Evolutionary conservation across 2,113 vertebrate genomes (phyloP).

Genomic region (Notarius quadriscutis): DNA sequence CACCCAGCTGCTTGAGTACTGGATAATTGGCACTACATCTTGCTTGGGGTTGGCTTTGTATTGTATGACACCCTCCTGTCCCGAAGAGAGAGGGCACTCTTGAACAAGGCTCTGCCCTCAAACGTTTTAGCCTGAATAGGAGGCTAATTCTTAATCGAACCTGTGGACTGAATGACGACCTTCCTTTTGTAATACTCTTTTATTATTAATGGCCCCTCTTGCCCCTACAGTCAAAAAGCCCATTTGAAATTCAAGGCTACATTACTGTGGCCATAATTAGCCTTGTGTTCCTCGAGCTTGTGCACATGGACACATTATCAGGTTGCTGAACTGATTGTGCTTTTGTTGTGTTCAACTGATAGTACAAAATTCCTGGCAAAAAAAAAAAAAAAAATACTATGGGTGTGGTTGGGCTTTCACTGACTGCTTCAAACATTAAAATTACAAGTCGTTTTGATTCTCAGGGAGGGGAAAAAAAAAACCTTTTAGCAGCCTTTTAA

Average conservation of each 20-base stretch:
- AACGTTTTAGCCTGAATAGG: constrained; percentile 49
- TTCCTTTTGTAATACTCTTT: constrained; percentile 47
- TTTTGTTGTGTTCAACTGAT: constrained; percentile 4
- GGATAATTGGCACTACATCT: constrained; percentile 46
- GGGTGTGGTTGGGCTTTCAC: neutral
- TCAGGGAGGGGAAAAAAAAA: neutral
- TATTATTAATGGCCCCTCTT: constrained; percentile 37
- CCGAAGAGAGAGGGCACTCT: constrained; percentile 39
- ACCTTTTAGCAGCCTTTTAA: neutral
- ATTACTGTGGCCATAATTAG: constrained; percentile 36
- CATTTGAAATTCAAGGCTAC: constrained; percentile 47
- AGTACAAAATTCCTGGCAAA: neutral
- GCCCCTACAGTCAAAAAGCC: constrained; percentile 30
- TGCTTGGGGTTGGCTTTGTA: constrained; percentile 44
- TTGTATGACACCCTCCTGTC: constrained; percentile 43
- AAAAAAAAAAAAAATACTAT: neutral
- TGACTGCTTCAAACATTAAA: neutral
- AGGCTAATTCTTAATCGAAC: constrained; percentile 50
- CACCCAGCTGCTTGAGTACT: constrained; percentile 42
- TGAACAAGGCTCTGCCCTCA: constrained; percentile 40
- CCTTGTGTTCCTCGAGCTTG: constrained; percentile 30
- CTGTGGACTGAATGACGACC: constrained; percentile 47
- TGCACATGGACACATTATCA: constrained; percentile 36
- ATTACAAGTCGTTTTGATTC: neutral
- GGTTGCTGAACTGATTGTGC: constrained; percentile 38